Percentiles rank a stretch among this genome's conserved stretches.
Evolutionary conservation across 23 tunicate genomes (phyloP).

Genomic region (Oikopleura dioica): DNA sequence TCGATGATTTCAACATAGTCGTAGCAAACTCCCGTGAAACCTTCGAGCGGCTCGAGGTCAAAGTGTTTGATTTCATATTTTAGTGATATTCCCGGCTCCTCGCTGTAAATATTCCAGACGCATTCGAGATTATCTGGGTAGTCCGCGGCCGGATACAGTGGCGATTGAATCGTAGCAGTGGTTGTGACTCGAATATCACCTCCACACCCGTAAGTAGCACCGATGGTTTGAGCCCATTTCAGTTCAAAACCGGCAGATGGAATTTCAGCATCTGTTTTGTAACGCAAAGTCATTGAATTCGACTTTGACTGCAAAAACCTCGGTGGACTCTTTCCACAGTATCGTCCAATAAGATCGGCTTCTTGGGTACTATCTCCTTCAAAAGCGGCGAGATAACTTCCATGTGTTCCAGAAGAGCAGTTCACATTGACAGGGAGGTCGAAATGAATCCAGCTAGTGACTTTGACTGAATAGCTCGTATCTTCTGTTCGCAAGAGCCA

Average conservation of each 20-base stretch:
- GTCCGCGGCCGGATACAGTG: background rate
- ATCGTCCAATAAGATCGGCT: background rate
- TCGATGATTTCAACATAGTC: constrained; percentile 10
- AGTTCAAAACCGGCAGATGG: background rate
- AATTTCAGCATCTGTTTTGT: background rate
- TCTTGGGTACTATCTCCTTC: no score
- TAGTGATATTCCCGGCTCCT: background rate
- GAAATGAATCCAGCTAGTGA: no score
- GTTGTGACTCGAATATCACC: background rate
- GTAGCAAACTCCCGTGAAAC: background rate
- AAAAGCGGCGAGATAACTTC: no score
- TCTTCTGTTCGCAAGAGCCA: no score
- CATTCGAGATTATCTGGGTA: background rate
- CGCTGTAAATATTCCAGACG: background rate
- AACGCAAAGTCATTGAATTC: background rate
- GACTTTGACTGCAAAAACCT: background rate
- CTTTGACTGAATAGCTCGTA: no score
- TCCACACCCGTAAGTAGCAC: background rate
- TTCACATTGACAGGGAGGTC: no score
- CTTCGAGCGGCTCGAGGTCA: background rate
- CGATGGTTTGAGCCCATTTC: background rate
- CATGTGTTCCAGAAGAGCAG: no score
- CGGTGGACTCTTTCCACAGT: background rate
- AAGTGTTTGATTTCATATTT: background rate
- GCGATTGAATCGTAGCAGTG: background rate